Evolutionary conservation across 2,113 vertebrate species (phyloP).

Genomic region (Varanus salvator): DNA sequence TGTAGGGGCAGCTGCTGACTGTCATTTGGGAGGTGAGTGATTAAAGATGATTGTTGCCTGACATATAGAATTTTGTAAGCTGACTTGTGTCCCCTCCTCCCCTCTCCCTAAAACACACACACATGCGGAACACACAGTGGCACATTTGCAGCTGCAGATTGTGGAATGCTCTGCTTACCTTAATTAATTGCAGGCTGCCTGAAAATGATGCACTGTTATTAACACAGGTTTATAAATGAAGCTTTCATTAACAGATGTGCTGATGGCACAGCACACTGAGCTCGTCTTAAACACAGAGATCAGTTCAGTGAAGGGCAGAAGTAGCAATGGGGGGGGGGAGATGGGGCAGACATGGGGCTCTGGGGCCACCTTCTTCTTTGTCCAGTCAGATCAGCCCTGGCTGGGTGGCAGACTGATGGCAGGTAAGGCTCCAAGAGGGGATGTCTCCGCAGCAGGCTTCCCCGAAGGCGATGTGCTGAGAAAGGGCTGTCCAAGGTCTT

Average conservation of each 20-base stretch:
- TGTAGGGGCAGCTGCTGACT: background rate
- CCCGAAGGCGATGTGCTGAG: background rate
- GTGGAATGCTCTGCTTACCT: slow-evolving; percentile 1
- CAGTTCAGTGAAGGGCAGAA: background rate
- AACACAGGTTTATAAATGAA: background rate
- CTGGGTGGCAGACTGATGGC: background rate
- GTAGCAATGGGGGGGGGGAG: background rate
- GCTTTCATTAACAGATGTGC: background rate
- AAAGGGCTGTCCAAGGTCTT: background rate
- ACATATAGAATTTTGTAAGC: background rate
- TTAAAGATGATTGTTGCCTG: slow-evolving; percentile 5
- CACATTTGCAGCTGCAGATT: background rate
- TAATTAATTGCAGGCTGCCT: slow-evolving; percentile 18
- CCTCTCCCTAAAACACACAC: too few species aligned
- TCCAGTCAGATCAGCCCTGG: background rate
- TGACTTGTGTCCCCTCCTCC: background rate
- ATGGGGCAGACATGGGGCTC: background rate
- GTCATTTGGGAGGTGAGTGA: slow-evolving; percentile 13
- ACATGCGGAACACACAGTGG: background rate
- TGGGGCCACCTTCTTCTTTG: background rate
- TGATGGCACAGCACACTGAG: too few species aligned
- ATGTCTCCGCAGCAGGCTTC: background rate
- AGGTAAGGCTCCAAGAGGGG: background rate
- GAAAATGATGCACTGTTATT: background rate
- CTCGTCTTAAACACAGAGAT: background rate